Evolutionary conservation across 1,140 invertebrate genomes (phyloP).

Genomic region (Pseudobourletiella spinata): DNA sequence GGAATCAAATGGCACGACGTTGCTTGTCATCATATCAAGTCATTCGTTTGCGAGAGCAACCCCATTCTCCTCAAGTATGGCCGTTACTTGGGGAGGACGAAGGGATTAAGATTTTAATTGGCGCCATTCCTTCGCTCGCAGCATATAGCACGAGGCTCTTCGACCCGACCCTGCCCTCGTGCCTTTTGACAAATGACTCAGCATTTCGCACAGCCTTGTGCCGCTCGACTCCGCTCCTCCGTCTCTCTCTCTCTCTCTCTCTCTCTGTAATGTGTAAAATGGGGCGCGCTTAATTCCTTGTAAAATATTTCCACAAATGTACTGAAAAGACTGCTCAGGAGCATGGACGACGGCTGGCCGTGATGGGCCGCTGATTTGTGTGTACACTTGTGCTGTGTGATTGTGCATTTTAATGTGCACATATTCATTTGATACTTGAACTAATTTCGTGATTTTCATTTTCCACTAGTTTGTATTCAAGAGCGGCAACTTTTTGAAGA

Average conservation of each 20-base stretch:
- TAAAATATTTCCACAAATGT: not conserved
- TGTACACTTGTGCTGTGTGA: not conserved
- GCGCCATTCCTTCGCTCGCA: not conserved
- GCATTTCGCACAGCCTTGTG: not conserved
- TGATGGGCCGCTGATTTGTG: not conserved
- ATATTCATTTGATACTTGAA: no score
- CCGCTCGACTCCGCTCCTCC: not conserved
- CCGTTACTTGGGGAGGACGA: slow-evolving; percentile 55
- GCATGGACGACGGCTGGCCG: not conserved
- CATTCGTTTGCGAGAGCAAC: slow-evolving; percentile 73
- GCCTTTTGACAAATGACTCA: not conserved
- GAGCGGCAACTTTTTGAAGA: no score
- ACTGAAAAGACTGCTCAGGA: not conserved
- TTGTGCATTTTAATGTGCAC: not conserved
- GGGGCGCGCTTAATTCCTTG: not conserved
- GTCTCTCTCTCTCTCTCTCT: not conserved
- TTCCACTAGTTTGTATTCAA: no score
- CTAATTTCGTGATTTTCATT: no score
- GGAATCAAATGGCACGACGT: slow-evolving; percentile 80
- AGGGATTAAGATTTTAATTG: slow-evolving; percentile 57
- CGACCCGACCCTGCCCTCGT: not conserved
- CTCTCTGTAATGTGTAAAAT: not conserved
- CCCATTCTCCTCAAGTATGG: slow-evolving; percentile 69
- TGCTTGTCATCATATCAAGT: slow-evolving; percentile 71
- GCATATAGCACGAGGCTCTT: not conserved